Evolutionary conservation across 2,888 invertebrate species (phyloP).

Genomic region (Horisme vitalbata): DNA sequence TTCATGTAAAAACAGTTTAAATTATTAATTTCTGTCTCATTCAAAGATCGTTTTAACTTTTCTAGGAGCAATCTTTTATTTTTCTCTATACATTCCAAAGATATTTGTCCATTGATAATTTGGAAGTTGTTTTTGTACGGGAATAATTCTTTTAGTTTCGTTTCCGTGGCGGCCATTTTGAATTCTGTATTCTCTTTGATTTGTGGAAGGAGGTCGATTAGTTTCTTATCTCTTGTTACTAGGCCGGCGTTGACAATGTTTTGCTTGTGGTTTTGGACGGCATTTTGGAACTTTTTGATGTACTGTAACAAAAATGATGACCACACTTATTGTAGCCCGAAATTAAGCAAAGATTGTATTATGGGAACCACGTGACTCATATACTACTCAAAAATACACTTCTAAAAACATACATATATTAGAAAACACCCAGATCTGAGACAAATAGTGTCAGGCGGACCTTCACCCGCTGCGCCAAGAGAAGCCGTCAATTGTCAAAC

Average conservation of each 20-base stretch:
- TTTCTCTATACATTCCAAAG: constrained; percentile 63
- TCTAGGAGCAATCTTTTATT: constrained; percentile 62
- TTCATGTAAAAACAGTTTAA: constrained; percentile 75
- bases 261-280: constrained; percentile 57
- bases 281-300: constrained; percentile 57
- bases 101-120: constrained; percentile 52
- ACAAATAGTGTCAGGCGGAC: no score
- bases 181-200: constrained; percentile 33
- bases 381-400: no score
- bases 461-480: no score
- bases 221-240: constrained; percentile 45
- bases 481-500: no score
- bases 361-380: no score
- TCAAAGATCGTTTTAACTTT: constrained; percentile 47
- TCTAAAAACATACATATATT: no score
- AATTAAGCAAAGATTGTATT: no score
- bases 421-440: no score
- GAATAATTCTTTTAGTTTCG: constrained; percentile 50
- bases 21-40: constrained; percentile 52
- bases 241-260: constrained; percentile 56
- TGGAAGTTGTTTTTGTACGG: constrained; percentile 51
- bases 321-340: no score
- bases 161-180: constrained; percentile 22
- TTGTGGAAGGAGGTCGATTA: constrained; percentile 58
- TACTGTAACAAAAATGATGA: constrained; percentile 50